A percentile compares a stretch with the other conserved stretches of the same genome.
Evolutionary conservation across 1,140 invertebrate genomes (phyloP).

Genomic region (Neodiprion lecontei): DNA sequence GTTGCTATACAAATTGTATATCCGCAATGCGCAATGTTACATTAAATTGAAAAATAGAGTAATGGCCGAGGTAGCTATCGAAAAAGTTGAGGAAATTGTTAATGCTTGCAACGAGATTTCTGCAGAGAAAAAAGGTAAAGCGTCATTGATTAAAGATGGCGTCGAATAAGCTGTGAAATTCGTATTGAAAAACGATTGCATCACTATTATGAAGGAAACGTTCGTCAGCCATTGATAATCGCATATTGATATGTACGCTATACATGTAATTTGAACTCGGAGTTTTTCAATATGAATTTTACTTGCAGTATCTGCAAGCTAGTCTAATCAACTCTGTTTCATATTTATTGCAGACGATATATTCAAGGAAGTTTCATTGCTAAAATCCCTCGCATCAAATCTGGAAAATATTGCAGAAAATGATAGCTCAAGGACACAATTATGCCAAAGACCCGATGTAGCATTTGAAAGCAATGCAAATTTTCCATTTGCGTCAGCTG

Average conservation of each 20-base stretch:
- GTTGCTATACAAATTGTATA: conserved; percentile 52
- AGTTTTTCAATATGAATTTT: no score
- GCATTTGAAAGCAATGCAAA: conserved; percentile 42
- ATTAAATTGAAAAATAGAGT: conserved; percentile 42
- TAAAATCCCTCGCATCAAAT: conserved; percentile 22
- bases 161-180: not conserved
- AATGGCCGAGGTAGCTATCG: conserved; percentile 40
- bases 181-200: not conserved
- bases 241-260: no score
- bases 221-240: no score
- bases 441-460: conserved; percentile 23
- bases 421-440: conserved; percentile 11
- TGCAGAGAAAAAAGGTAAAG: conserved; percentile 43
- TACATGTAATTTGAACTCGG: no score
- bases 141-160: not conserved
- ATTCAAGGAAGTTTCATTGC: conserved; percentile 30
- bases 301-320: not conserved
- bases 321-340: not conserved
- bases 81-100: conserved; percentile 36
- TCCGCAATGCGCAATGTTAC: conserved; percentile 50
- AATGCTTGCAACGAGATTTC: conserved; percentile 34
- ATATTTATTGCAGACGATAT: conserved; percentile 25
- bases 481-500: conserved; percentile 48
- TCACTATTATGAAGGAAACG: no score
- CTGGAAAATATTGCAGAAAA: not conserved